Conservation (phyloP, 2,888 invertebrate genomes). For the Drymonia ruficornis region DNA sequence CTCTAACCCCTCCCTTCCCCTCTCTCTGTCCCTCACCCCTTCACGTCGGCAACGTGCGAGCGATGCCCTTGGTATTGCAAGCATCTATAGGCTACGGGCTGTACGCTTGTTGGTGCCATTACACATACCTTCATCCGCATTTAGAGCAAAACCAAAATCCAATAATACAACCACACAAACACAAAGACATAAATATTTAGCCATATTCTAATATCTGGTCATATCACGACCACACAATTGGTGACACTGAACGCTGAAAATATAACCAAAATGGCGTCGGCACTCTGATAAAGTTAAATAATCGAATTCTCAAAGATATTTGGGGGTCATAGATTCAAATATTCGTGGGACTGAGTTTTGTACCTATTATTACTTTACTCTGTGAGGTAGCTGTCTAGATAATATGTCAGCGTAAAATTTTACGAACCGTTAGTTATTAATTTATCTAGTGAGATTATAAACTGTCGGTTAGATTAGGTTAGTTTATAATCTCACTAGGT, state of each 20-base stretch:
- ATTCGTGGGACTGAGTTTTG: neutral
- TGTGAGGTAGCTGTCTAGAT: neutral
- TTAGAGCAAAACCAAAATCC: neutral
- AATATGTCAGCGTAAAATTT: too few species aligned
- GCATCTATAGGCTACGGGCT: too few species aligned
- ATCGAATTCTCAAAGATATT: slow-evolving; percentile 14
- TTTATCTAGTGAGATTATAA: too few species aligned
- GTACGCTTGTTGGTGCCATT: too few species aligned
- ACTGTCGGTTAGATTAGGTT: too few species aligned
- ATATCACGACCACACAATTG: neutral
- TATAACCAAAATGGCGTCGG: neutral
- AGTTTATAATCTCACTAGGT: too few species aligned
- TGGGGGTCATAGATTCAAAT: slow-evolving; percentile 18
- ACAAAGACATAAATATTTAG: neutral
- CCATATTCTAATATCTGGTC: neutral
- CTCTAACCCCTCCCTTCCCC: too few species aligned
- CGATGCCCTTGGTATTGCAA: too few species aligned
- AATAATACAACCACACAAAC: neutral
- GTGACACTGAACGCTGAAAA: neutral
- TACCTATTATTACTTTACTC: neutral
- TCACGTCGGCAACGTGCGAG: too few species aligned
- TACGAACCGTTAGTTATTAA: too few species aligned
- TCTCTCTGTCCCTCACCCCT: too few species aligned
- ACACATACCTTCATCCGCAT: neutral
- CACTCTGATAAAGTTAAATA: neutral